Evolutionary conservation across 2,797 vertebrate genomes (phyloP).

Genomic region (Pangasius larnaudii): DNA sequence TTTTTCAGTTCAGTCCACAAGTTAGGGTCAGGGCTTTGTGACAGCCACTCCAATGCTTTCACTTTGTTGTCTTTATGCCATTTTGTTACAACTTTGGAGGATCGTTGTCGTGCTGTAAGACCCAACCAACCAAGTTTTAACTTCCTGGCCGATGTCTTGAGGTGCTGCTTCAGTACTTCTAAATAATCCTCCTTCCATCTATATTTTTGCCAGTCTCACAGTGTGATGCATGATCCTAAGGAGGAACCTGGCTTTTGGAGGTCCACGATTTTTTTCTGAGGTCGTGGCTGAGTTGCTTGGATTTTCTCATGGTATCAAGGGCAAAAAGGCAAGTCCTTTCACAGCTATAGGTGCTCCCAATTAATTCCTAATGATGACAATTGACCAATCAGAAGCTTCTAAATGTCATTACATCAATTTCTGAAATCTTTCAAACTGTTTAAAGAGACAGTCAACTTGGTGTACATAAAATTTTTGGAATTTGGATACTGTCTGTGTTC

Average conservation of each 20-base stretch:
- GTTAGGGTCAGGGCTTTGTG: no score
- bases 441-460: not conserved
- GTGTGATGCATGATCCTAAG: not conserved
- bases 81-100: no score
- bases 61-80: no score
- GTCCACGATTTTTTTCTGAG: not conserved
- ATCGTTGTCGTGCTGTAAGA: no score
- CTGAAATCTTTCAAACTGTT: not conserved
- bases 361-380: no score
- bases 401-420: not conserved
- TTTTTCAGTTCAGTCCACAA: no score
- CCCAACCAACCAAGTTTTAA: no score
- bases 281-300: not conserved
- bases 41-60: no score
- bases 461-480: not conserved
- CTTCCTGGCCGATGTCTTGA: no score
- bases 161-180: not conserved
- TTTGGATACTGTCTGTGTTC: no score
- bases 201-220: no score
- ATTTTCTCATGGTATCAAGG: not conserved
- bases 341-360: not conserved
- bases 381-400: not conserved
- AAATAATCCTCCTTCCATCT: not conserved
- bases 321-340: not conserved
- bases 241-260: not conserved